A percentile compares a stretch with the other conserved stretches of the same genome.
Conservation (phyloP, 2,113 vertebrate species). For the Proterorhinus semilunaris region DNA sequence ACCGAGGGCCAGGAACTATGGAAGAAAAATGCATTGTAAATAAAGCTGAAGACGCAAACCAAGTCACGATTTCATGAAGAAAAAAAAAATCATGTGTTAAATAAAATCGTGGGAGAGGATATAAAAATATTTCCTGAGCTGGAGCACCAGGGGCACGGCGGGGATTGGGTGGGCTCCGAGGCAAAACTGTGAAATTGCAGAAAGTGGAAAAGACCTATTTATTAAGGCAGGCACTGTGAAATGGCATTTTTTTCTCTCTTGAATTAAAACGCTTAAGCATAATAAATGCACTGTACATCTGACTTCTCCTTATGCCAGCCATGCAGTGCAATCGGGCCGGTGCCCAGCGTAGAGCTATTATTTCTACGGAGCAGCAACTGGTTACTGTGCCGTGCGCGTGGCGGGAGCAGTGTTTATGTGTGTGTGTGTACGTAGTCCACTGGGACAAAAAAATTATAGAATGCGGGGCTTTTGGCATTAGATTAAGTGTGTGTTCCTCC, state of each 20-base stretch:
- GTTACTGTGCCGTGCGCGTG: constrained; percentile 53
- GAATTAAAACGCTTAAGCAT: constrained; percentile 83
- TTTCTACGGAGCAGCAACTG: constrained; percentile 66
- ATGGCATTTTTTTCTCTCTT: constrained; percentile 73
- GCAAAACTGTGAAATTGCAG: constrained; percentile 82
- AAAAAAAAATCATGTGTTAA: constrained; percentile 62
- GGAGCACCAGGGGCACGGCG: constrained; percentile 56
- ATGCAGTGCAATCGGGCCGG: constrained; percentile 51
- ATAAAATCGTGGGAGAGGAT: constrained; percentile 79
- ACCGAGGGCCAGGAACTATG: constrained; percentile 94
- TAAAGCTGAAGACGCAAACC: constrained; percentile 44
- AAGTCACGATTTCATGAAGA: constrained; percentile 42
- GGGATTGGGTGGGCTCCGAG: constrained; percentile 72
- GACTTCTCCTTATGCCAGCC: constrained; percentile 61
- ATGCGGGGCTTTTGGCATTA: constrained; percentile 78
- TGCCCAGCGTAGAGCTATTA: constrained; percentile 55
- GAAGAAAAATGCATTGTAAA: constrained; percentile 59
- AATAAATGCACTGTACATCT: constrained; percentile 79
- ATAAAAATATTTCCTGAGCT: constrained; percentile 70
- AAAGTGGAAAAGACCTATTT: constrained; percentile 80
- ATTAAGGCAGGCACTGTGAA: constrained; percentile 85
- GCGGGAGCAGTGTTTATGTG: constrained; percentile 28
- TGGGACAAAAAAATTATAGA: constrained; percentile 71
- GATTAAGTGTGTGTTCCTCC: constrained; percentile 82
- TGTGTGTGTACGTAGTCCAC: constrained; percentile 42